These are phyloP conservation scores for silkworm (Bombyx mori) DNA, from an alignment of 1,140 invertebrate species.

Conservation along the genomic window ASM3026992v2 NC_085129.1:5448001-5448500, in stretches of 20 bases:
- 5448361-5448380: constrained; percentile 69
- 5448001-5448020: no score
- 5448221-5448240: constrained; percentile 5
- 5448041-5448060: no score
- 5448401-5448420: constrained; percentile 45
- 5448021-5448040: no score
- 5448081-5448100: no score
- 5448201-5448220: no score
- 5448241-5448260: constrained; percentile 54
- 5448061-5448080: no score
- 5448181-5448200: no score
- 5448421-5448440: constrained; percentile 43
- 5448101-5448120: no score
- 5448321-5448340: constrained; percentile 42
- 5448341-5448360: constrained; percentile 52
- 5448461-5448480: constrained; percentile 2
- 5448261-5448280: constrained; percentile 67
- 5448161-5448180: no score
- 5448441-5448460: constrained; percentile 38
- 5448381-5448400: constrained; percentile 62
- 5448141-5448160: no score
- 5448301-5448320: constrained; percentile 56
- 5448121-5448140: no score
- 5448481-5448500: background rate
- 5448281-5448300: constrained; percentile 70